phyloP scores from a whole-genome alignment of 2,888 invertebrate genomes.

The Thumatha senex region DNA sequence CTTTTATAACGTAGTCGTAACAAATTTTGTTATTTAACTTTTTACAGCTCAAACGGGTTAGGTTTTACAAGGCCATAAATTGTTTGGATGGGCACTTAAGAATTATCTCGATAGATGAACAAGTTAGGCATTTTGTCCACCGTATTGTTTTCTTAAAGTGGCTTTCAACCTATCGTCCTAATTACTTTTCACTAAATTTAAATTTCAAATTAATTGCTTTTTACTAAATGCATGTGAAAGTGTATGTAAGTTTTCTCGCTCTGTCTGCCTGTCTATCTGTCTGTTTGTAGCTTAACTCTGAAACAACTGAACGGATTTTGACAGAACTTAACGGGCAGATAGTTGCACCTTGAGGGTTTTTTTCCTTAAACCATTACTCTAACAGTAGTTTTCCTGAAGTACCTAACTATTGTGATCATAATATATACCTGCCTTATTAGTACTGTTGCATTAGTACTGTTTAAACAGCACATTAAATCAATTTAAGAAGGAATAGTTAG shows the following conservation, averaged over 20 bases:
- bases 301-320: no score
- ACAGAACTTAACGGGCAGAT: no score
- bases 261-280: no score
- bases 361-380: no score
- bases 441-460: conserved; percentile 21
- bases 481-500: conserved; percentile 2
- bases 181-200: not conserved
- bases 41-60: conserved; percentile 47
- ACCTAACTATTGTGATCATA: conserved; percentile 16
- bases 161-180: conserved; percentile 2
- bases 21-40: conserved; percentile 38
- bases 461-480: conserved; percentile 7
- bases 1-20: not conserved
- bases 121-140: conserved; percentile 52
- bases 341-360: no score
- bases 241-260: no score
- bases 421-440: conserved; percentile 27
- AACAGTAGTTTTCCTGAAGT: no score
- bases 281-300: no score
- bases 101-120: conserved; percentile 64
- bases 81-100: conserved; percentile 51
- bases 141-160: conserved; percentile 39
- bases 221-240: no score
- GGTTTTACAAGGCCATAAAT: conserved; percentile 56
- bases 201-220: no score